Evolutionary conservation across 2,888 invertebrate species (phyloP), one percentile per base, ranked within the genome.

Genomic region (Hipparchia sbordonii): DNA sequence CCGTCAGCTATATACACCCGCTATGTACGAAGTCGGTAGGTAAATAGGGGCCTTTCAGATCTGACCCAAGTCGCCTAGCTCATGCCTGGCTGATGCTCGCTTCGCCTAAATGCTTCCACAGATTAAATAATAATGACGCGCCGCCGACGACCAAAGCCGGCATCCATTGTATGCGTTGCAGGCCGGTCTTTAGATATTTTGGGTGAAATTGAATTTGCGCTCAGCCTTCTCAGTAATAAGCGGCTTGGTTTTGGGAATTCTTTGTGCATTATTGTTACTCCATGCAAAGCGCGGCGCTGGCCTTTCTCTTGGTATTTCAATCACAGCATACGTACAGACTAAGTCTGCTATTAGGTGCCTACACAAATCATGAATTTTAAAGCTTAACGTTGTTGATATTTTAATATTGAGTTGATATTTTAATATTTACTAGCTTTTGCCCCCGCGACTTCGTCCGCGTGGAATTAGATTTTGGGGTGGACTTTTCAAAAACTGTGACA

Each of bases 31-130:
- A 39, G 83, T 72, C 70, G 77, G 68, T 76, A 79, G 78, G 89
- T 90, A 90, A 79, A 91, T 90, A 88, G 83, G 83, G 84, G 84
- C 87, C 89, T 88, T 89, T 90, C 86, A 88, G 89, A 86, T 84
- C 84, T 82, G 84, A 83, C 85, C 85, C 79, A 79, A 80, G 79
- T 76, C 78, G 80, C 79, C 84, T 81, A 82, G 80, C 78, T 79
- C 76, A 76, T 77, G 78, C 78, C 79, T 79, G 76, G 76, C 65
- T 73, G 76, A 70, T 65, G 76, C 76, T 72, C 72, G 77, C 76
- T 74, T 77, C 79, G 78, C 78, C 79, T 77, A 78, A 81, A 80
- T 76, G 79, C 79, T 77, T 75, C 70, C 77, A 74, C 75, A 80
- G 80, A 79, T 80, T 80, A 81, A 81, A 79, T 79, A 79, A 80